phyloP scores from a whole-genome alignment of 2,797 vertebrate genomes.

The Hippoglossus hippoglossus region DNA sequence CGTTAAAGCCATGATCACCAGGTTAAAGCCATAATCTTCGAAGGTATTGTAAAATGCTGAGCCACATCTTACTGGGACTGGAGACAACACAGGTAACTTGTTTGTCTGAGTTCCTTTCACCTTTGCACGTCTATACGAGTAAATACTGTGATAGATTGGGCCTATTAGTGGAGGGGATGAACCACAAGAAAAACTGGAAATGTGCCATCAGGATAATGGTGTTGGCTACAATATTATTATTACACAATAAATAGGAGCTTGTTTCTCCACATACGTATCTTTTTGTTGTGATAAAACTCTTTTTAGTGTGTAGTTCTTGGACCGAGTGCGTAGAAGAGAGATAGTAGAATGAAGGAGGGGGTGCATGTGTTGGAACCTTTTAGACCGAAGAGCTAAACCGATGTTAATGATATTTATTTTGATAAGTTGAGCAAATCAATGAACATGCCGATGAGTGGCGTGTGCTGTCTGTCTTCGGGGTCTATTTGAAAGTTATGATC shows the following conservation, averaged over 20 bases:
- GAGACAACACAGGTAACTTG: not conserved
- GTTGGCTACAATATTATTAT: not conserved
- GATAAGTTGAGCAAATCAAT: no score
- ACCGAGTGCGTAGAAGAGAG: not conserved
- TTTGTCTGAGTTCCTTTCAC: not conserved
- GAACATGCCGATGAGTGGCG: no score
- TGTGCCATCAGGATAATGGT: no score
- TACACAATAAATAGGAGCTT: not conserved
- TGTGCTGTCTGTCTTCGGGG: no score
- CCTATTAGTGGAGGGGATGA: no score
- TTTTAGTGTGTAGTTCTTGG: not conserved
- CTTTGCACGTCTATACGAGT: no score
- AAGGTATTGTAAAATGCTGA: not conserved
- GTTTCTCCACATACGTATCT: not conserved
- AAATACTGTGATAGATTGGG: not conserved
- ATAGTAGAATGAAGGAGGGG: no score
- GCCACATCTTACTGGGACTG: conserved; percentile 17
- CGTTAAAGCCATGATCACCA: not conserved
- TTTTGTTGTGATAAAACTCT: not conserved
- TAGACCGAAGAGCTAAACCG: no score
- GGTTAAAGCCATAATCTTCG: not conserved
- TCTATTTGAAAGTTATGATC: no score
- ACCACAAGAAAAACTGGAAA: no score
- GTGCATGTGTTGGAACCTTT: no score
- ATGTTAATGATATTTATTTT: no score